A percentile compares a stretch with the other conserved stretches of the same genome.
These are phyloP conservation scores for Drosophila serrata DNA, from an alignment of 1,140 invertebrate species.

Conservation along the genomic window DNA sequence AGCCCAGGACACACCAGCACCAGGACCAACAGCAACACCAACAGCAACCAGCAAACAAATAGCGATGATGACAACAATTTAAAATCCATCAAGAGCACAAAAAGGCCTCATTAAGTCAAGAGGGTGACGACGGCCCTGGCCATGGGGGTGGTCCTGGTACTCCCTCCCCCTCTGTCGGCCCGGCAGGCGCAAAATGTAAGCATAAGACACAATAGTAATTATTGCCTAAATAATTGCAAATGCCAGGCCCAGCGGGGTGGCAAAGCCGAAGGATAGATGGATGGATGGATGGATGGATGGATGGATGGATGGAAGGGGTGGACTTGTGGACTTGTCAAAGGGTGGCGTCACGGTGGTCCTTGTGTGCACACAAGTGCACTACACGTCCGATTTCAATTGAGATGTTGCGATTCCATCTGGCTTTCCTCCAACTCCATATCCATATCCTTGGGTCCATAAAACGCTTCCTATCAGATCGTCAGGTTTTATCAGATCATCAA, in stretches of 20 bases:
- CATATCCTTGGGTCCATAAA: background rate
- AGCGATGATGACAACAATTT: slow-evolving; percentile 84
- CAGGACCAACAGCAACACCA: background rate
- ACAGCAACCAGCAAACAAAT: slow-evolving; percentile 54
- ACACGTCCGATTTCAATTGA: slow-evolving; percentile 57
- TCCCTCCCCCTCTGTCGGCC: background rate
- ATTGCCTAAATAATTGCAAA: slow-evolving; percentile 85
- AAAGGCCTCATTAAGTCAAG: slow-evolving; percentile 85
- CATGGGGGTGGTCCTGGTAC: slow-evolving; percentile 51
- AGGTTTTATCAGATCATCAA: slow-evolving; percentile 3
- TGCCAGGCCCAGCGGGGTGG: slow-evolving; percentile 50
- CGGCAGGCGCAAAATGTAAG: slow-evolving; percentile 68
- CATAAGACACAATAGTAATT: slow-evolving; percentile 86
- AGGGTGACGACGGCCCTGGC: slow-evolving; percentile 61
- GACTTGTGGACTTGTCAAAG: slow-evolving; percentile 1
- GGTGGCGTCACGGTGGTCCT: slow-evolving; percentile 57
- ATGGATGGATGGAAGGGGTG: slow-evolving; percentile 6
- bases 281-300: background rate
- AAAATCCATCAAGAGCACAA: slow-evolving; percentile 84
- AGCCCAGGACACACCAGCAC: slow-evolving; percentile 3
- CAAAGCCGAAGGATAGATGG: background rate
- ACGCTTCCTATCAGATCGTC: background rate
- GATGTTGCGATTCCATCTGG: slow-evolving; percentile 35
- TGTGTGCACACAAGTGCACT: slow-evolving; percentile 61
- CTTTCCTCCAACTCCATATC: slow-evolving; percentile 2